Evolutionary conservation across 2,113 vertebrate species (phyloP), one percentile per base, ranked within the genome.

Genomic region (Podarcis muralis): DNA sequence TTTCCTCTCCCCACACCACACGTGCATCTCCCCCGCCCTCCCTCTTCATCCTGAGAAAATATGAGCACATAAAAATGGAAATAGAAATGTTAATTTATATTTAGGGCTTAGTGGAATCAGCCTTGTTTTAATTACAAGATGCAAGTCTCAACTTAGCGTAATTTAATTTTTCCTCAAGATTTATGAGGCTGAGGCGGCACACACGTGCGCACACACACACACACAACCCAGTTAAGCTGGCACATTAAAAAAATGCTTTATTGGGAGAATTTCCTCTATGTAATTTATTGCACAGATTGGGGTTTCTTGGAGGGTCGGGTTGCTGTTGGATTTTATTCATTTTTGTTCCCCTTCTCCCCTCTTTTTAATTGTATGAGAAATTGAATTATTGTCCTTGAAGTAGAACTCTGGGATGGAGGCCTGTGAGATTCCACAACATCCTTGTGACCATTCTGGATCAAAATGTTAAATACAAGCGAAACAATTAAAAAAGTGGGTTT

Each of bases 71-170:
- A 94, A 94, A 82, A 92, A 69, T 6, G 74, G 43, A 92, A 87
- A 79, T 15, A 84, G 57, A 91, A 88, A 35, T 53, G 86, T 87
- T 92, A 81, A 90, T 91, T 95, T 88, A 65, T 91, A 88, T 90
- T 92, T 91, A 74, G 89, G 79, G 76, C 87, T 76, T 62, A 86
- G 83, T 89, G 88, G 71, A 95, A 93, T 86, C 91, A 90, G 77
- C 91, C 66, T 16, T 87, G 85, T 93, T 95, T 95, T 95, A 96
- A 95, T 96, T 93, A 92, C 15, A 90, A 71, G 62, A 93, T 90
- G 81, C 81, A 88, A 89, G 68, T 18, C 83, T 92, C 84, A 83
- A 37, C 40, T 0, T 59, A 87, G 89, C 92, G 91, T 90, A 91
- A 89, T 93, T 95, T 88, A 89, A 93, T 94, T 93, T 88, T 83